Base-by-base conservation (phyloP, 30 jellyfish, hydroid and myxozoan genomes). In the Aurelia sp. region DNA sequence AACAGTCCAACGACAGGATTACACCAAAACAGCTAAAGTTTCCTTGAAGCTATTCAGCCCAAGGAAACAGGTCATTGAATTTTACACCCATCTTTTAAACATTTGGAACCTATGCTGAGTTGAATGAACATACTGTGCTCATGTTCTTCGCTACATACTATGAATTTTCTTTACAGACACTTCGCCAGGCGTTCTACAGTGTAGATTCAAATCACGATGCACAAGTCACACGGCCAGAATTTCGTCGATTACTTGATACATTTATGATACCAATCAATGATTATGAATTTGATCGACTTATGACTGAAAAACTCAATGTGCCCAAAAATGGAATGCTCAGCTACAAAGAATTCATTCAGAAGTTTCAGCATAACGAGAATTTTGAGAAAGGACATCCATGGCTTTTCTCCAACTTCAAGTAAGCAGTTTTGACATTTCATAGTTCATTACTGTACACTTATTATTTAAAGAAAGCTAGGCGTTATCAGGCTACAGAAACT, bases 331-430 rank as follows among this genome's bases (percentile, higher is more conserved):
- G 74, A 13, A 79, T 83, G 44, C 73, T 88, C 70, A 88, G 88
- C 62, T 88, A 88, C 71, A 71, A 59, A 20, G 88, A 72, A 17
- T 88, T 88, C 74, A 21, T 88, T 63, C 44, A 47, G 27, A 69
- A 71, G 40, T 88, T 88, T 51, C 91, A 88, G 59, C 85, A 72
- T 19, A 63, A 78, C 13, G 92, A 78, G 68, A 71, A 88, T 72
- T 58, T 88, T 48, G 65, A 88, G 44, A 80, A 68, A 22, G 97
- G 97, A 13, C 97, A 88, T 72, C 97, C 97, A 24, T 88, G 97
- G 97, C 78, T 88, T 6, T 88, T 88, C 30, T 60, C 97, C 8
- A 63, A 88, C 13, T 82, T 78, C 21, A 78, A 38, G 97, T 88
- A 30, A 60, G 88, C 67, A 11, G 21, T 16, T 33, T 20, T 1